Base-by-base conservation (phyloP, 2,113 vertebrate species). In the Chitala chitala region DNA sequence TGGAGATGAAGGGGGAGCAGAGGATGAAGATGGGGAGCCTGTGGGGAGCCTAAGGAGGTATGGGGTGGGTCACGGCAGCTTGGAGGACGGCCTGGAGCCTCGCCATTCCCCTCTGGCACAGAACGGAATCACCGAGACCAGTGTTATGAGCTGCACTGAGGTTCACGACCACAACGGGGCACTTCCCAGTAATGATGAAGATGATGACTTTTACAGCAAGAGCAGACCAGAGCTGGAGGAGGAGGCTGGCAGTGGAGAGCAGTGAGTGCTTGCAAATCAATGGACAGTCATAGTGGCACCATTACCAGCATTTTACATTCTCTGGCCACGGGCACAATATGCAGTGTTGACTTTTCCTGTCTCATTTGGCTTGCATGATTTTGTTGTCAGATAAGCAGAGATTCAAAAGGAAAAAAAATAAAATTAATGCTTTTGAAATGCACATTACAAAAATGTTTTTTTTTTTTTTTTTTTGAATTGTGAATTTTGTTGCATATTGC, bases 1-100 rank as follows among this genome's bases (percentile, higher is more conserved):
- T 33, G 89, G 92, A 20, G 89, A 94, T 61, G 94, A 95, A 0
- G 87, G 79, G 5, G 94, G 94, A 1, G 94, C 92, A 0, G 93
- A 93, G n/a, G 92, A 90, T 1, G 89, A 90, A 48, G 88, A 87
- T 59, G 88, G 85, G 42, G 74, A 44, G 0, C 1, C 51, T 5
- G 33, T 61, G 17, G 65, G 36, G 38, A 74, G 61, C n/a, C 70
- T 69, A 29, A 72, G 78, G 75, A 81, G 74, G 54, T 68, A 42
- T 33, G 10, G 20, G 1, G 46, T 10, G 3, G 72, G 55, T 2
- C 65, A 40, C 5, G 26, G 26, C 48, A 74, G 78, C 58, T 75
- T 77, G 0, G 80, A 80, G 74, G 83, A 89, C 53, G 88, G 79
- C 5, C 6, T 85, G 0, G 86, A 89, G 38, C 84, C 80, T 1